Conservation (phyloP, 2,113 vertebrate genomes). For the Thunnus thynnus region DNA sequence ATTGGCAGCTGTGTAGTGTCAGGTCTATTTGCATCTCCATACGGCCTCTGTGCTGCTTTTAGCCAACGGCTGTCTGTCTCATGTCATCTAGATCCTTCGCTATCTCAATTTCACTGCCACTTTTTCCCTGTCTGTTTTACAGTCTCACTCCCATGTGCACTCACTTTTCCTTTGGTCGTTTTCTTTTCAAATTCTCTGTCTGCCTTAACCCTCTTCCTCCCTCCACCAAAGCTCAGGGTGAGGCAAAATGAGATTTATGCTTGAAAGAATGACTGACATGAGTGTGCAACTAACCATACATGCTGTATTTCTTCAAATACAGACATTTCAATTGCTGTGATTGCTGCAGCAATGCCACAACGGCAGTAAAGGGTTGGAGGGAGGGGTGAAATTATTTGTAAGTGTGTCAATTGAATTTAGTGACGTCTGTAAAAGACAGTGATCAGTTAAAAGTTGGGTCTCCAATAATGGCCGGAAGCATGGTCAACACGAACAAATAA, state of each 20-base stretch:
- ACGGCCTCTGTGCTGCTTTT: constrained; percentile 23
- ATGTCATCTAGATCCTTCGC: constrained; percentile 20
- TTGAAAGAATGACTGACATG: neutral
- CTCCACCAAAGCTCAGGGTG: neutral
- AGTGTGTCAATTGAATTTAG: no score
- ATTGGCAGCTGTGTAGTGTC: constrained; percentile 50
- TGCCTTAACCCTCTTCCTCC: neutral
- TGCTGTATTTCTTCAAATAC: no score
- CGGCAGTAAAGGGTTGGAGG: no score
- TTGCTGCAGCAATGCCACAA: no score
- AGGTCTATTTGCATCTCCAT: constrained; percentile 49
- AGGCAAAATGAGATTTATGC: constrained; percentile 6
- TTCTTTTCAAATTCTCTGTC: neutral
- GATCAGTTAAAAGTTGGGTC: no score
- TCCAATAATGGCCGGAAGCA: no score
- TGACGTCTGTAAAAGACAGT: no score
- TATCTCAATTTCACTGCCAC: constrained; percentile 30
- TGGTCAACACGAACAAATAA: no score
- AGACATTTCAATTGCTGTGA: no score
- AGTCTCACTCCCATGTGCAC: constrained; percentile 14
- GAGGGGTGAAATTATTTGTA: no score
- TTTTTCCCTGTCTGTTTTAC: constrained; percentile 30
- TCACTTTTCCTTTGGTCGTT: neutral
- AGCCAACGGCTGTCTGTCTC: constrained; percentile 43
- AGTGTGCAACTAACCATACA: neutral